A percentile compares a stretch with the other conserved stretches of the same genome.
Evolutionary conservation across 2,113 vertebrate genomes (phyloP).

Genomic region (Pitta sordida): DNA sequence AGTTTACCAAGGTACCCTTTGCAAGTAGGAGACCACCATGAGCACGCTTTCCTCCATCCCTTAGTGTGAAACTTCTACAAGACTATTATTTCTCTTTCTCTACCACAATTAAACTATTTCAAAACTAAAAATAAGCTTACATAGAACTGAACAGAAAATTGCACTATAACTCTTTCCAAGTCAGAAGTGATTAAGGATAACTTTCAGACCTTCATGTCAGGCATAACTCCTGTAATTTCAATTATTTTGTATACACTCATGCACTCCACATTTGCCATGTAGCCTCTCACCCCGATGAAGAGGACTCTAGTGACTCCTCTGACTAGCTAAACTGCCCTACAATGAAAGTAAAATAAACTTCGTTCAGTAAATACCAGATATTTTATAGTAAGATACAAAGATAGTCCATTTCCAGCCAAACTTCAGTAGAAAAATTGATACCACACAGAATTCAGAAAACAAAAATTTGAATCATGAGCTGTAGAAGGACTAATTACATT

Average conservation of each 20-base stretch:
- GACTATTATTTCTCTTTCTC: background rate
- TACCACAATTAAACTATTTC: background rate
- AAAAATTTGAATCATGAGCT: background rate
- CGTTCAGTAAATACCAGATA: background rate
- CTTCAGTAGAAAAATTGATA: background rate
- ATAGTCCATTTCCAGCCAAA: background rate
- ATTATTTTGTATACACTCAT: background rate
- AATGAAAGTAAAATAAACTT: background rate
- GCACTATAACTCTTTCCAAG: background rate
- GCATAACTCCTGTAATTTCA: background rate
- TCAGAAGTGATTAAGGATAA: background rate
- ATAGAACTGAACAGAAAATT: background rate
- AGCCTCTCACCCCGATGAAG: background rate
- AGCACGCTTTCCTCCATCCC: rapidly evolving
- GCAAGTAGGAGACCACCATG: background rate
- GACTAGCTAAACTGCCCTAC: background rate
- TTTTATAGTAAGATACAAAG: background rate
- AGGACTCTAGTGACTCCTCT: background rate
- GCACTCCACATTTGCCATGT: background rate
- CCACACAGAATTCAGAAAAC: background rate
- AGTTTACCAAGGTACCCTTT: background rate
- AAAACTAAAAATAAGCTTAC: background rate
- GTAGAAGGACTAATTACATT: background rate
- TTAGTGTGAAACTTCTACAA: background rate
- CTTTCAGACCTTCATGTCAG: background rate